Conservation (phyloP, 2,888 invertebrate species). For the Drosophila ezoana region DNA sequence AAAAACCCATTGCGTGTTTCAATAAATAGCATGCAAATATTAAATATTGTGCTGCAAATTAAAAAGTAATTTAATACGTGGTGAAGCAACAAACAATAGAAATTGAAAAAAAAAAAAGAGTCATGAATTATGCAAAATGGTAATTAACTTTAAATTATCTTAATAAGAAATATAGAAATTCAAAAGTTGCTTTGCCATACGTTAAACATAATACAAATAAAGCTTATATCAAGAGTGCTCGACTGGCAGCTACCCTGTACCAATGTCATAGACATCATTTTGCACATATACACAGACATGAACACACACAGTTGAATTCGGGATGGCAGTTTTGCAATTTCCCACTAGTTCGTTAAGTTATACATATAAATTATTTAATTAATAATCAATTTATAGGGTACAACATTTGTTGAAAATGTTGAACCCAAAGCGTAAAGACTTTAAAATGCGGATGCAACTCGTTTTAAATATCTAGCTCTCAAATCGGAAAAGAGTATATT, state of each 20-base stretch:
- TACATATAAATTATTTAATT: too few species aligned
- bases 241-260: background rate
- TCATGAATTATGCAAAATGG: constrained; percentile 11
- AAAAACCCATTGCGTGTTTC: too few species aligned
- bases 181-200: background rate
- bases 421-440: background rate
- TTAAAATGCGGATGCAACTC: background rate
- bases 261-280: background rate
- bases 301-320: background rate
- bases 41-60: background rate
- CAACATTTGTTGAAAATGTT: background rate
- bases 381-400: background rate
- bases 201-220: background rate
- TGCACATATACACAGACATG: background rate
- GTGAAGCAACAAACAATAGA: background rate
- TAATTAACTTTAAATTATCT: constrained; percentile 6
- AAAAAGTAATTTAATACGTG: constrained; percentile 5
- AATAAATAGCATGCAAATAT: too few species aligned
- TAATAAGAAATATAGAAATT: constrained; percentile 1
- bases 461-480: background rate
- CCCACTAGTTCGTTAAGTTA: too few species aligned
- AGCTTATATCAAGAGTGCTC: background rate
- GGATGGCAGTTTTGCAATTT: too few species aligned
- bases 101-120: background rate
- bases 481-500: background rate